phyloP scores from a whole-genome alignment of 2,797 vertebrate genomes.

The Gastrophryne carolinensis region DNA sequence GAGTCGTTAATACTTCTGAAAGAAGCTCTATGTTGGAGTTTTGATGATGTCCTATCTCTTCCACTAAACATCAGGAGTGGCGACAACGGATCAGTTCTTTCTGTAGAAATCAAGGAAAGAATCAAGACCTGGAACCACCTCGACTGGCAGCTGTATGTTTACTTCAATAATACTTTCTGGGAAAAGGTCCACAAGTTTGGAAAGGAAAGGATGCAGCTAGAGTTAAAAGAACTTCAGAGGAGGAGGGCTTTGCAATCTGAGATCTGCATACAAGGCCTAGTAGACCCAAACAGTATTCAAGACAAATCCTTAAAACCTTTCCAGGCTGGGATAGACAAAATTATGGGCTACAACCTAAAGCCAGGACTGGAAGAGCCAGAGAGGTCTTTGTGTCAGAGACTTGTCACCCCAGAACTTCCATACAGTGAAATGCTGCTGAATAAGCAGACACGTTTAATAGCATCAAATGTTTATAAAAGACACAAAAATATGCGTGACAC shows the following conservation, averaged over 20 bases:
- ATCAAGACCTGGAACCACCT: slow-evolving; percentile 77
- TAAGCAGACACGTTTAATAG: not conserved
- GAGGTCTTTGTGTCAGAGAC: slow-evolving; percentile 63
- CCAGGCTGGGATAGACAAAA: slow-evolving; percentile 73
- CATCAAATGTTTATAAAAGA: no score
- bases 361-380: slow-evolving; percentile 58
- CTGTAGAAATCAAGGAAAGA: slow-evolving; percentile 57
- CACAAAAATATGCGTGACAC: no score
- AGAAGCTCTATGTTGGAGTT: slow-evolving; percentile 77
- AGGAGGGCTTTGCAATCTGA: slow-evolving; percentile 60
- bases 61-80: slow-evolving; percentile 72
- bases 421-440: slow-evolving; percentile 65
- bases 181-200: slow-evolving; percentile 69
- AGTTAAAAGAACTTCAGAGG: slow-evolving; percentile 64
- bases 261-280: slow-evolving; percentile 69
- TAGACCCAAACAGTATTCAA: slow-evolving; percentile 67
- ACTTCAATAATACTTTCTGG: slow-evolving; percentile 84
- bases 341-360: slow-evolving; percentile 81
- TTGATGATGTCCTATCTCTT: slow-evolving; percentile 78
- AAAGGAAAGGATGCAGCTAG: slow-evolving; percentile 62
- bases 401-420: slow-evolving; percentile 80
- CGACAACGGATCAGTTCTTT: slow-evolving; percentile 57
- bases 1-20: slow-evolving; percentile 81
- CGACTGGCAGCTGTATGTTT: slow-evolving; percentile 80
- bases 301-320: slow-evolving; percentile 69